Base-by-base conservation (phyloP, 2,888 invertebrate genomes). In the Drosophila subsilvestris region DNA sequence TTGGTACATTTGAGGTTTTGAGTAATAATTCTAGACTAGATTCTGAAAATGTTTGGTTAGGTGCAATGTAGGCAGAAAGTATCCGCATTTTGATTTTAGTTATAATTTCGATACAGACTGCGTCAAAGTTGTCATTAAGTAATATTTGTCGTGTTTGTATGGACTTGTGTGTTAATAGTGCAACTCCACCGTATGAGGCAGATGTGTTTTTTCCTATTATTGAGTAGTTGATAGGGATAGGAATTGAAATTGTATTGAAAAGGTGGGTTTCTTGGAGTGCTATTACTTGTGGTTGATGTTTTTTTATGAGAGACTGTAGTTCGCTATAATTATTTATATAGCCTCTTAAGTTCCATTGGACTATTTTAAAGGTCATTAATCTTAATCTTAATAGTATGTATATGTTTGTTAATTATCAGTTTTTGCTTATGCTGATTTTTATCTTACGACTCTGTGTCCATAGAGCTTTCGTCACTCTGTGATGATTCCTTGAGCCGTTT, bases 181-280 rank as follows among this genome's bases (percentile, higher is more conserved):
- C 48, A 20, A 63, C 59, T n/a, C 66, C 63, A 2, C 62, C 63
- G 42, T 56, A 60, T 42, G 55, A 62, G 8, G 45, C 37, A n/a
- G 57, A 44, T 18, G 51, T 50, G 66, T 62, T 72, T 51, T 57
- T 62, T 57, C 56, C 6, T 20, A 59, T 27, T 4, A 56, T 14
- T 20, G n/a, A 14, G 51, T 71, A 71, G 47, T 66, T 71, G 7
- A 61, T 65, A 20, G 61, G 71, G 44, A 42, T 71, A 7, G 58
- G 62, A 42, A 49, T 45, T 54, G 37, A 14, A 25, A 27, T 22
- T 32, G 44, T 25, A 18, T 55, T 9, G 45, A 20, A 58, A 55
- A 50, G 54, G 14, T 69, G 54, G 17, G 68, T 69, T 63, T 69
- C 62, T 69, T 45, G 60, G 10, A 60, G 32, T 14, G 60, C 43